A percentile compares a stretch with the other conserved stretches of the same genome.
Evolutionary conservation across 2,888 invertebrate species (phyloP).

Genomic region (Caenorhabditis japonica): DNA sequence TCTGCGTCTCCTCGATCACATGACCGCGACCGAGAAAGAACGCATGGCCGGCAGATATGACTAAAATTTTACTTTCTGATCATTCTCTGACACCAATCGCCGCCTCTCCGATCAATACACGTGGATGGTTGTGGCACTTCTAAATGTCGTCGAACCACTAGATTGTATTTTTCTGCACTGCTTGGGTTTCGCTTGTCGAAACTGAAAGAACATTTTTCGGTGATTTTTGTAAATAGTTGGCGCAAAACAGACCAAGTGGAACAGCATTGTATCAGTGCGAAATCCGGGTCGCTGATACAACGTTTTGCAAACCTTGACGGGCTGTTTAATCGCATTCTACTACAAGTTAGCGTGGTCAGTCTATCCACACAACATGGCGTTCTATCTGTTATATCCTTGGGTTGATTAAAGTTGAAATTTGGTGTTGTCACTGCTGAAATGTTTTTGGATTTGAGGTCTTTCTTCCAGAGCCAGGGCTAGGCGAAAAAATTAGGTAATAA

Average conservation of each 20-base stretch:
- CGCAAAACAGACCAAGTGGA: constrained; percentile 61
- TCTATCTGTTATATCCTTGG: constrained; percentile 58
- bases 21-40: background rate
- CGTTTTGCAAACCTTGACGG: constrained; percentile 59
- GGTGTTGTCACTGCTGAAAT: constrained; percentile 15
- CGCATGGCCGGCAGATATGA: too few relatives aligned
- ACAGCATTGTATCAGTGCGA: constrained; percentile 75
- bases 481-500: too few relatives aligned
- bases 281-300: constrained; percentile 70
- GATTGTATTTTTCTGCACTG: constrained; percentile 37
- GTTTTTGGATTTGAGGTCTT: too few relatives aligned
- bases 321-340: constrained; percentile 59
- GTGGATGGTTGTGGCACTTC: constrained; percentile 57
- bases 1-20: too few relatives aligned
- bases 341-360: constrained; percentile 69
- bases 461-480: too few relatives aligned
- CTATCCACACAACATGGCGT: constrained; percentile 75
- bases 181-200: constrained; percentile 49
- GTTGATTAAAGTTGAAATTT: constrained; percentile 55
- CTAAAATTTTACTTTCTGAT: constrained; percentile 49
- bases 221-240: background rate
- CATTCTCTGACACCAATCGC: constrained; percentile 56
- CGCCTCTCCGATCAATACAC: constrained; percentile 59
- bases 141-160: constrained; percentile 46
- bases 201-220: constrained; percentile 24